These are phyloP conservation scores for Boloria selene DNA, from an alignment of 2,888 invertebrate genomes.

Conservation along the genomic window DNA sequence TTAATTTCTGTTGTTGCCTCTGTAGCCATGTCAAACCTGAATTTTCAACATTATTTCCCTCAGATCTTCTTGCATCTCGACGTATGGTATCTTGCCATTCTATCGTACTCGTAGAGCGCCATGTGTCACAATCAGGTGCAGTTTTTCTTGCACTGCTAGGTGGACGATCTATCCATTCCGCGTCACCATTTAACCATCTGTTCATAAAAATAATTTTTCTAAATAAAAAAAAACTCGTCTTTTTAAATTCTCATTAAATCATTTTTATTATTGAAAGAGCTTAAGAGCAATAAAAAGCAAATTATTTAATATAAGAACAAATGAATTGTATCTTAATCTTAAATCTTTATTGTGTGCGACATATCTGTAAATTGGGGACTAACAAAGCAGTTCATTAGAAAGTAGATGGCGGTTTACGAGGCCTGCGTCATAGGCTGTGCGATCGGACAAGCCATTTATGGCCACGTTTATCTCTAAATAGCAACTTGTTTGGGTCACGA, in stretches of 20 bases:
- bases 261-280: too few relatives aligned
- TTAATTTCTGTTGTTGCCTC: constrained; percentile 90
- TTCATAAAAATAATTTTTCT: constrained; percentile 41
- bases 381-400: constrained; percentile 60
- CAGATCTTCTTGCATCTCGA: constrained; percentile 69
- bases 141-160: constrained; percentile 60
- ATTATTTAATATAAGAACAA: not conserved
- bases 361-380: constrained; percentile 13
- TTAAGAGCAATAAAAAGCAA: not conserved
- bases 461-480: constrained; percentile 79
- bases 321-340: not conserved
- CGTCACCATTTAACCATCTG: constrained; percentile 75
- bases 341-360: not conserved
- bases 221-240: too few relatives aligned
- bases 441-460: constrained; percentile 68
- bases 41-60: constrained; percentile 60
- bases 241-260: too few relatives aligned
- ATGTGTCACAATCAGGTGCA: constrained; percentile 66
- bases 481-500: constrained; percentile 77
- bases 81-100: constrained; percentile 70
- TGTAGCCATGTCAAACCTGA: constrained; percentile 90
- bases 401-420: constrained; percentile 51
- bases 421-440: constrained; percentile 53
- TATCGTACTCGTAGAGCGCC: constrained; percentile 69
- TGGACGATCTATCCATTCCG: constrained; percentile 70